Evolutionary conservation across 2,888 invertebrate species (phyloP).

Genomic region (Tetanocera ferruginea): DNA sequence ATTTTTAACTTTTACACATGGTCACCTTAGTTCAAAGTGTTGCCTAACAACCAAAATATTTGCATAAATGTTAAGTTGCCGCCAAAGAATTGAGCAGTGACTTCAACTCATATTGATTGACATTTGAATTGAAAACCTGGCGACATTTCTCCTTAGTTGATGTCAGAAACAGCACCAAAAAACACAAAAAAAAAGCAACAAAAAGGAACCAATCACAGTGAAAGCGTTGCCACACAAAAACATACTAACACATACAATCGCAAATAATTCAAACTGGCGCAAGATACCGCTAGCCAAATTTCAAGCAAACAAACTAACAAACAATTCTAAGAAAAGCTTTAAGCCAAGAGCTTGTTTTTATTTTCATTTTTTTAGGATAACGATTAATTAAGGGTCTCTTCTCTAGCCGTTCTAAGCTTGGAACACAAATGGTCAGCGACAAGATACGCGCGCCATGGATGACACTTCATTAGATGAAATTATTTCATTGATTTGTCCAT

Average conservation of each 20-base stretch:
- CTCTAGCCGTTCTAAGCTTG: neutral
- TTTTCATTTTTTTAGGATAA: neutral
- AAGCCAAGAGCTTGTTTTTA: neutral
- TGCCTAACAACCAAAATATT: conserved; percentile 26
- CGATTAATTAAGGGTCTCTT: neutral
- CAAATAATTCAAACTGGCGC: neutral
- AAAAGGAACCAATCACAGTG: conserved; percentile 47
- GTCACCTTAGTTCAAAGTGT: conserved; percentile 30
- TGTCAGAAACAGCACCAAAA: conserved; percentile 42
- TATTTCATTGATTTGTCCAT: conserved; percentile 25
- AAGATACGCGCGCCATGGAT: neutral
- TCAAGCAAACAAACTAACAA: neutral
- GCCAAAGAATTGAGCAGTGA: conserved; percentile 44
- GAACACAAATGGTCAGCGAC: neutral
- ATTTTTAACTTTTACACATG: neutral
- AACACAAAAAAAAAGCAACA: conserved; percentile 16
- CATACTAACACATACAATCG: neutral
- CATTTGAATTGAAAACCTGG: conserved; percentile 68
- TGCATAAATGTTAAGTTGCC: conserved; percentile 34
- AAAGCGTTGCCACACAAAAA: conserved; percentile 56
- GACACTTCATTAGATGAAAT: conserved; percentile 34
- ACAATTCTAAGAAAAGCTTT: neutral
- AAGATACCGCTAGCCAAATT: neutral
- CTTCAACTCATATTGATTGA: conserved; percentile 65
- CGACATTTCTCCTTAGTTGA: conserved; percentile 67